Conservation (phyloP, 2,888 invertebrate species). For the Dynastes maya region DNA sequence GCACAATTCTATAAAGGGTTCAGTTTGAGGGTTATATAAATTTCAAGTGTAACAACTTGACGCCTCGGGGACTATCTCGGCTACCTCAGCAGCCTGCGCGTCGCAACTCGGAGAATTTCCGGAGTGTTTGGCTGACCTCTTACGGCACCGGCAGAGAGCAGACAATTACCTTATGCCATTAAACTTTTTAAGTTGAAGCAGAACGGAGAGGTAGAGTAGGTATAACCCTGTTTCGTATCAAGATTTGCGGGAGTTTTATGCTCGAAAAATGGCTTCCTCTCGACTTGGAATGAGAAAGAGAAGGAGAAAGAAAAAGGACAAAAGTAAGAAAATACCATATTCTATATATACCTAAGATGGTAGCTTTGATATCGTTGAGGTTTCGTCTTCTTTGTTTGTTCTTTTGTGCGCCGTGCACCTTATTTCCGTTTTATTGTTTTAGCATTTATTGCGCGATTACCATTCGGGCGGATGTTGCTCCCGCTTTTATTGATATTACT, state of each 20-base stretch:
- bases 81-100: constrained; percentile 5
- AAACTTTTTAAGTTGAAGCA: constrained; percentile 40
- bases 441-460: constrained; percentile 35
- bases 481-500: constrained; percentile 18
- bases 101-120: not conserved
- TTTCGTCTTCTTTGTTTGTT: constrained; percentile 37
- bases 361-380: constrained; percentile 18
- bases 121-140: constrained; percentile 42
- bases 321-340: not conserved
- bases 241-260: constrained; percentile 45
- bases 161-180: constrained; percentile 45
- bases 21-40: constrained; percentile 41
- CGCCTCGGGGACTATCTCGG: constrained; percentile 30
- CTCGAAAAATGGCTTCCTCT: constrained; percentile 33
- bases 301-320: not conserved
- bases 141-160: constrained; percentile 1
- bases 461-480: not conserved
- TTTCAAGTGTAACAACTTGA: constrained; percentile 44
- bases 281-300: not conserved
- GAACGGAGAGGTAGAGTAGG: constrained; percentile 17
- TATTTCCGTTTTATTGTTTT: constrained; percentile 31
- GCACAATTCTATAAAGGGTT: constrained; percentile 42
- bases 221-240: constrained; percentile 34
- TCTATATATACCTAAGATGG: not conserved
- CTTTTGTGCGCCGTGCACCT: constrained; percentile 7